Evolutionary conservation across 2,888 invertebrate genomes (phyloP), one percentile per base, ranked within the genome.

Genomic region (Campoplex nolae): DNA sequence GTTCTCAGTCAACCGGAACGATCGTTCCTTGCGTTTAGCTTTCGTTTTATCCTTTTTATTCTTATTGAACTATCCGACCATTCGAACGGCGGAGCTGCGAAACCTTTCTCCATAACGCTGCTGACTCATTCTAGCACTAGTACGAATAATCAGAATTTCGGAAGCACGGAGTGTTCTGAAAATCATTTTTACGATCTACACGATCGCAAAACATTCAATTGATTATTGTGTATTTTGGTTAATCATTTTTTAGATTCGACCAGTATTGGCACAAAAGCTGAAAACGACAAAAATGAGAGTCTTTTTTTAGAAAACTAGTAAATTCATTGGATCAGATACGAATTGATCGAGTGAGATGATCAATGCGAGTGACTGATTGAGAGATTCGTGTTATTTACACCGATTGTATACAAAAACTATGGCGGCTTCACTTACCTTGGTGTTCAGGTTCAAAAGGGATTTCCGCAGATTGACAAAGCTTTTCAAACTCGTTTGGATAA

Each of bases 381-480:
- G 58, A 3, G 32, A 62, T 32, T 2, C 32, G 6, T 62, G 28
- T 16, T 8, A 6, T 28, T 32, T 62, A 9, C 28, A 13, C 32
- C 13, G 62, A 62, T 0, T 16, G 16, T 16, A 62, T 32, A 32
- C 0, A 38, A 16, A 28, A 62, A 32, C 16, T 62, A 58, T 18
- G 13, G 28, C 11, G 38, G 4, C 51, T 62, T 16, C 65, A 38
- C 71, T 73, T 54, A 45, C 42, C 42, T 54, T 51, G 16, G 28
- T 11, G 65, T 73, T 23, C 13, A 65, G 48, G 28, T 16, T 38
- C 45, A 54, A 77, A 83, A 71, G 11, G 58, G 51, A 7, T 16
- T 38, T 32, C 23, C 23, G 23, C 8, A 23, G 68, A 23, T 32
- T 32, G 16, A 28, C 62, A 16, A 62, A 16, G 62, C 32, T 62